Conservation (phyloP, 2,888 invertebrate species). For the Pollenia griseotomentosa region DNA sequence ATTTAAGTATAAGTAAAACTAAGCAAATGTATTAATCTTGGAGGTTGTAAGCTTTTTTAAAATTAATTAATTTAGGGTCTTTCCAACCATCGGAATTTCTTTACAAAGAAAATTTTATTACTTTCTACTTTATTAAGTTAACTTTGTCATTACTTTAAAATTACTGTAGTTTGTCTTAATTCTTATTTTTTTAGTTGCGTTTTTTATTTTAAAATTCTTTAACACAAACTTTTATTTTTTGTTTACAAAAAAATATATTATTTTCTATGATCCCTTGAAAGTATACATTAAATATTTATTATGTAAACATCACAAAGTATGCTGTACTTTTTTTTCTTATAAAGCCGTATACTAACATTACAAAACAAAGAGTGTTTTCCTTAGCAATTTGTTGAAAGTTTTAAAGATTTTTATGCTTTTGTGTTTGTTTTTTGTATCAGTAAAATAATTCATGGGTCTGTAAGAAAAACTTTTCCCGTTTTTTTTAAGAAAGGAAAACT, state of each 20-base stretch:
- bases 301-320: conserved; percentile 19
- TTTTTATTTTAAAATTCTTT: neutral
- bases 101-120: too few species aligned
- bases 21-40: neutral
- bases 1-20: neutral
- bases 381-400: neutral
- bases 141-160: neutral
- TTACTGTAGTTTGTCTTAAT: neutral
- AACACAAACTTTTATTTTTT: neutral
- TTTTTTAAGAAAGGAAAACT: neutral
- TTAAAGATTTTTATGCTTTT: neutral
- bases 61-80: too few species aligned
- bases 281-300: conserved; percentile 23
- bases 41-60: neutral
- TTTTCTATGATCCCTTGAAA: conserved; percentile 3
- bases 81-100: too few species aligned
- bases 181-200: neutral
- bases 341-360: too few species aligned
- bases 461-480: neutral
- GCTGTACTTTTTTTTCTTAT: neutral
- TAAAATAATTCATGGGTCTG: conserved; percentile 8
- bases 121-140: neutral
- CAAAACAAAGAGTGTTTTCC: neutral
- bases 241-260: neutral
- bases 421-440: neutral